A percentile compares a stretch with the other conserved stretches of the same genome.
These are phyloP conservation scores for Amblyopsis hoosieri DNA, from an alignment of 2,797 vertebrate species.

Conservation along the genomic window DNA sequence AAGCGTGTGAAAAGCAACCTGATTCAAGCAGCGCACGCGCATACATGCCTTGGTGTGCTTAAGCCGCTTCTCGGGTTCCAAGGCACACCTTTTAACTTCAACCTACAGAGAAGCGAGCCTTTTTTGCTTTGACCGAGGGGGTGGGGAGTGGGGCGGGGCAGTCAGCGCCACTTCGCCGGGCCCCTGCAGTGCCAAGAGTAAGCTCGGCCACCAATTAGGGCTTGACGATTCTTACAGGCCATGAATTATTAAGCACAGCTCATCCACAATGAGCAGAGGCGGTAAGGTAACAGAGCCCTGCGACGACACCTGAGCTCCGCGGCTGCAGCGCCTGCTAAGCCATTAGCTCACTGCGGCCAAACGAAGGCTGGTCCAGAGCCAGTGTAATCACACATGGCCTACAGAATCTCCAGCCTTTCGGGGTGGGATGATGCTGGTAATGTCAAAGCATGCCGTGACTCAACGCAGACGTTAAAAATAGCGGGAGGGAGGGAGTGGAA, in stretches of 20 bases:
- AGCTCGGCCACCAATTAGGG: slow-evolving; percentile 69
- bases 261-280: slow-evolving; percentile 58
- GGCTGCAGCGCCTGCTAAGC: slow-evolving; percentile 45
- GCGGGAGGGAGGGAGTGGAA: not conserved
- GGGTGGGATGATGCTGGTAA: slow-evolving; percentile 13
- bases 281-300: slow-evolving; percentile 40
- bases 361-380: slow-evolving; percentile 3
- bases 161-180: slow-evolving; percentile 35
- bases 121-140: slow-evolving; percentile 20
- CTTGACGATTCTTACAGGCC: slow-evolving; percentile 54
- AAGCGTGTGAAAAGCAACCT: slow-evolving; percentile 36
- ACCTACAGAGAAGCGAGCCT: slow-evolving; percentile 49
- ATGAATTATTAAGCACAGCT: slow-evolving; percentile 76
- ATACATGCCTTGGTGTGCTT: slow-evolving; percentile 33
- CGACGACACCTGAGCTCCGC: slow-evolving; percentile 56
- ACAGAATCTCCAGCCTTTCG: not conserved
- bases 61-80: slow-evolving; percentile 62
- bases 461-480: not conserved
- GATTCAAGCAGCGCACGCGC: slow-evolving; percentile 16
- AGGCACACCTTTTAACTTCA: slow-evolving; percentile 55
- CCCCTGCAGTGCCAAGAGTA: slow-evolving; percentile 55
- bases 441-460: slow-evolving; percentile 13
- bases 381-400: slow-evolving; percentile 38
- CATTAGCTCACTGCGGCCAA: not conserved
- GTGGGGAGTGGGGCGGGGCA: slow-evolving; percentile 3